phyloP scores from a whole-genome alignment of 2,888 invertebrate genomes.

The Ectemnius lituratus region DNA sequence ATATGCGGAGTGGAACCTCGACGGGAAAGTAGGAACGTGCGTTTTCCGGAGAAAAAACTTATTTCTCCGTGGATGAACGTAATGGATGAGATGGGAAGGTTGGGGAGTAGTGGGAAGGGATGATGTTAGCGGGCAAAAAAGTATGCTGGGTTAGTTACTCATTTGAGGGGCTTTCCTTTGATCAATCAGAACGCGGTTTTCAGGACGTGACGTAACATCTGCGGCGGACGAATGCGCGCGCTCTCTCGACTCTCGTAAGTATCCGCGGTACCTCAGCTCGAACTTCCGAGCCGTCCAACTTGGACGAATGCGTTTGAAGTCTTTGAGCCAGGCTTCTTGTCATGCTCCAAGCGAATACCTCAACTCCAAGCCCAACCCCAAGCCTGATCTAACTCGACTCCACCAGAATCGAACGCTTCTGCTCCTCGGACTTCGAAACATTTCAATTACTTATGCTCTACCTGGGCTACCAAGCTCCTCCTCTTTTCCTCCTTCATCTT shows the following conservation, averaged over 20 bases:
- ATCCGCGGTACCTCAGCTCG: constrained; percentile 26
- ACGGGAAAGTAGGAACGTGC: constrained; percentile 6
- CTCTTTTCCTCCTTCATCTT: constrained; percentile 32
- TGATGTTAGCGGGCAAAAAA: background rate
- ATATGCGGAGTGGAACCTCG: no score
- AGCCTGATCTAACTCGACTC: constrained; percentile 10
- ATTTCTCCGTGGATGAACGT: constrained; percentile 30
- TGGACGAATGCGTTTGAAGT: constrained; percentile 48
- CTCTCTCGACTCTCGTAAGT: constrained; percentile 18
- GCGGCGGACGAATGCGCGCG: constrained; percentile 32
- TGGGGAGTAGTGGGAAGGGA: background rate
- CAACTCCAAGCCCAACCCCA: constrained; percentile 12
- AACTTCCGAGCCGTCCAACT: constrained; percentile 42
- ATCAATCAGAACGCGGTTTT: constrained; percentile 54
- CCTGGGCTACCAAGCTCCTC: constrained; percentile 12
- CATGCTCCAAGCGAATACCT: constrained; percentile 37
- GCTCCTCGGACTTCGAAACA: constrained; percentile 44
- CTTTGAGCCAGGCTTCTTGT: constrained; percentile 42
- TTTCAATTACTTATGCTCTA: constrained; percentile 59
- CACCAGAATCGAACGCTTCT: constrained; percentile 41
- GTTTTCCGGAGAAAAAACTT: constrained; percentile 42
- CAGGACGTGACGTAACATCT: constrained; percentile 56
- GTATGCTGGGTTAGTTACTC: constrained; percentile 24
- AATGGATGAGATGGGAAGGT: constrained; percentile 40
- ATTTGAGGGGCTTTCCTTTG: constrained; percentile 49